Percentiles rank a stretch among this genome's conserved stretches.
These are phyloP conservation scores for Carlito syrichta DNA, from an alignment of 2,113 vertebrate species.

Conservation along the genomic window DNA sequence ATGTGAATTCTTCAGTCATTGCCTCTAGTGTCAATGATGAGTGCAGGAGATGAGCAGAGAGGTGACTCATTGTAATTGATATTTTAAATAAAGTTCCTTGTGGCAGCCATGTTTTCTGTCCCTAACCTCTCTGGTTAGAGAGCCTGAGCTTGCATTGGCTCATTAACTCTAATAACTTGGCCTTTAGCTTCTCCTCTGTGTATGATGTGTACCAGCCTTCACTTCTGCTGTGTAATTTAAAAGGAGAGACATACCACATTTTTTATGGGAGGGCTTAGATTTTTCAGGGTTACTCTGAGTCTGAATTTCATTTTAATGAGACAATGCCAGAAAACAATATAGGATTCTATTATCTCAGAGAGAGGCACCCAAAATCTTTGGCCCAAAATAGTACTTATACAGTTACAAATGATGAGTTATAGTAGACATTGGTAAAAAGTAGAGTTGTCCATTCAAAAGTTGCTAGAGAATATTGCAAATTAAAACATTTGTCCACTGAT, in stretches of 20 bases:
- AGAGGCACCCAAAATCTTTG: background rate
- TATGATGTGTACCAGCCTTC: slow-evolving; percentile 62
- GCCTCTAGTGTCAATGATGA: slow-evolving; percentile 13
- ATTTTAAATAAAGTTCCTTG: slow-evolving; percentile 64
- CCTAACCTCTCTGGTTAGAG: slow-evolving; percentile 69
- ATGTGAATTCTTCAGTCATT: background rate
- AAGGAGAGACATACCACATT: background rate
- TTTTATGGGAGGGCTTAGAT: slow-evolving; percentile 47
- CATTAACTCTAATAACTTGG: slow-evolving; percentile 76
- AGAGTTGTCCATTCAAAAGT: slow-evolving; percentile 26
- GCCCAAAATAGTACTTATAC: background rate
- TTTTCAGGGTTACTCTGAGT: slow-evolving; percentile 35
- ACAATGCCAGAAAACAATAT: background rate
- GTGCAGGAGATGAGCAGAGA: background rate
- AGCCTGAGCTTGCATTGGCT: slow-evolving; percentile 55
- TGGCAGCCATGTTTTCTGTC: slow-evolving; percentile 49
- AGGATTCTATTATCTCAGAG: background rate
- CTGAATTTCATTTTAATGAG: slow-evolving; percentile 55
- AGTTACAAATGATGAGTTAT: slow-evolving; percentile 33
- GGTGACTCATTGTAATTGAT: slow-evolving; percentile 61
- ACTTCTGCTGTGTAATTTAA: slow-evolving; percentile 62
- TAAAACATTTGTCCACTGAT: slow-evolving; percentile 24
- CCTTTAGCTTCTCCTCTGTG: slow-evolving; percentile 54
- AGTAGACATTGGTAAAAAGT: background rate
- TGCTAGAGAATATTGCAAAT: slow-evolving; percentile 54